Percentiles rank a stretch among this genome's conserved stretches.
Evolutionary conservation across 2,888 invertebrate species (phyloP).

Genomic region (Chrysotoxum bicinctum): DNA sequence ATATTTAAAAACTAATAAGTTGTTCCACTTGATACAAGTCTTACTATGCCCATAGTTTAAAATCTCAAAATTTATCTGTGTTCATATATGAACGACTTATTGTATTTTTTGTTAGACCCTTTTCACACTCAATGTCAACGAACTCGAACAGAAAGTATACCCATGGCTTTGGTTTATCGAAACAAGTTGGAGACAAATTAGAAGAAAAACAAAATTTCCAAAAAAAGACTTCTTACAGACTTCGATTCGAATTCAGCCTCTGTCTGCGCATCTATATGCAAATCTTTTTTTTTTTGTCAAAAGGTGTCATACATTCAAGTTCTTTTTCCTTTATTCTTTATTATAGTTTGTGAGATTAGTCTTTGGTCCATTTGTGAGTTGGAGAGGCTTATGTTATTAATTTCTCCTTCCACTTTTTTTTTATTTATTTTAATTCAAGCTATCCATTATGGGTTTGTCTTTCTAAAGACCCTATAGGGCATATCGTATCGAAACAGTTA

Average conservation of each 20-base stretch:
- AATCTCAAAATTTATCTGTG: background rate
- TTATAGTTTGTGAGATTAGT: background rate
- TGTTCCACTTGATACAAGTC: no score
- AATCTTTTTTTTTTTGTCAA: slow-evolving; percentile 31
- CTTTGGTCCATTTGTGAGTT: background rate
- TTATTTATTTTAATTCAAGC: background rate
- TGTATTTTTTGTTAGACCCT: background rate
- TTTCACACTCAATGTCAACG: background rate
- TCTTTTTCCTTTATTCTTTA: background rate
- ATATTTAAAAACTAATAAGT: no score
- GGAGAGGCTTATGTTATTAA: background rate
- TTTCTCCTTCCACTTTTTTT: background rate
- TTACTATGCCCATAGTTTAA: background rate
- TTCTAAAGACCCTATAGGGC: background rate
- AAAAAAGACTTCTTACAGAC: background rate
- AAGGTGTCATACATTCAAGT: slow-evolving; percentile 52
- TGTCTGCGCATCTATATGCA: slow-evolving; percentile 50
- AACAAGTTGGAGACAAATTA: background rate
- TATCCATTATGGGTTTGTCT: background rate
- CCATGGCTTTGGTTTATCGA: background rate
- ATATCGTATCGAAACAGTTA: slow-evolving; percentile 28
- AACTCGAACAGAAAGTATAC: background rate
- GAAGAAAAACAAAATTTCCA: background rate
- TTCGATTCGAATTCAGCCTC: slow-evolving; percentile 14
- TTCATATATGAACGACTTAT: background rate